Conservation (phyloP, 2,113 vertebrate species). For the Zosterops lateralis region DNA sequence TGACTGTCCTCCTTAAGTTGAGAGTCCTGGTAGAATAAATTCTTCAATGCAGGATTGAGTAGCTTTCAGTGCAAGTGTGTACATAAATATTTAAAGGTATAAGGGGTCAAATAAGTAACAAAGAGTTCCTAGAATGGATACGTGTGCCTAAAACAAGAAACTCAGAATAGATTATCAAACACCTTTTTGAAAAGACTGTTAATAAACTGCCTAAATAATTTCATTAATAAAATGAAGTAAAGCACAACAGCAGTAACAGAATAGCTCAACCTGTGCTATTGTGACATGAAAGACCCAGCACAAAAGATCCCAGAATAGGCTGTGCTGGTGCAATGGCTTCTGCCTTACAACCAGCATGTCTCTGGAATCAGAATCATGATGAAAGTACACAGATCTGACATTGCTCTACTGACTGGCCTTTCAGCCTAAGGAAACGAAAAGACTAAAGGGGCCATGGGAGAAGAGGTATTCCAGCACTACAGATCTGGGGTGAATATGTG, state of each 20-base stretch:
- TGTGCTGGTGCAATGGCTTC: background rate
- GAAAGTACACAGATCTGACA: background rate
- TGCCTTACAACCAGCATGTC: background rate
- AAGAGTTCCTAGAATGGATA: background rate
- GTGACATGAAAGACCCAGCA: background rate
- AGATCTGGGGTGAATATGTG: background rate
- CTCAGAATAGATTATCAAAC: background rate
- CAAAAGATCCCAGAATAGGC: background rate
- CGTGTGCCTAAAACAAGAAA: background rate
- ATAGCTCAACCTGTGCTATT: background rate
- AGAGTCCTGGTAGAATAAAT: background rate
- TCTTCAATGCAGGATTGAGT: background rate
- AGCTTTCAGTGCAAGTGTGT: background rate
- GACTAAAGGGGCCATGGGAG: background rate
- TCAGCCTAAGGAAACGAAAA: background rate
- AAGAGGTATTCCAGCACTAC: background rate
- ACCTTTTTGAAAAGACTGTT: background rate
- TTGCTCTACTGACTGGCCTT: background rate
- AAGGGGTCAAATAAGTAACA: background rate
- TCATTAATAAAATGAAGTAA: background rate
- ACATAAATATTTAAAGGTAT: background rate
- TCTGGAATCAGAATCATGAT: background rate
- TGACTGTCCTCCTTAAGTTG: background rate
- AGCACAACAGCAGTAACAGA: background rate
- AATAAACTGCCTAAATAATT: background rate